Evolutionary conservation across 2,888 invertebrate genomes (phyloP).

Genomic region (Drosophila formosana): DNA sequence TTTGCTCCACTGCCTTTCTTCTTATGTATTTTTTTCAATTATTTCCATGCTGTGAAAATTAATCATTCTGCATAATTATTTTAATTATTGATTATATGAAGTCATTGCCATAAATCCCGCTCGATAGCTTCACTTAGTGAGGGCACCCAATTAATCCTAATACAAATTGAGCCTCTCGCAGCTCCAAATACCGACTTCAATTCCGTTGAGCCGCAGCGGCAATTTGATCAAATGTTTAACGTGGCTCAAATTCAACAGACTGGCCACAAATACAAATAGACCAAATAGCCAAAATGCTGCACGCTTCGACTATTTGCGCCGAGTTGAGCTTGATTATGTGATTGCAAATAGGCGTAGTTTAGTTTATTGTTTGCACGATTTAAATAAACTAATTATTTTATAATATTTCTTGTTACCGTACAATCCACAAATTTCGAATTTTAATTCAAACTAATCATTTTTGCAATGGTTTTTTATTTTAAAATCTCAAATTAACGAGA

Average conservation of each 20-base stretch:
- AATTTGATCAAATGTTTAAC: constrained; percentile 43
- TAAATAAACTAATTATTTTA: too few relatives aligned
- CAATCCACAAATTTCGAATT: too few relatives aligned
- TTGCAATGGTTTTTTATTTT: too few relatives aligned
- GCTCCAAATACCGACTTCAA: constrained; percentile 3
- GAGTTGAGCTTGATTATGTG: neutral
- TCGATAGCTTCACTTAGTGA: constrained; percentile 29
- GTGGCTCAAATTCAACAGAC: constrained; percentile 16
- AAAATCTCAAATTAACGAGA: too few relatives aligned
- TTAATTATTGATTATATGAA: constrained; percentile 59
- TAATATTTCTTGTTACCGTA: too few relatives aligned
- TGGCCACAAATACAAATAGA: constrained; percentile 30
- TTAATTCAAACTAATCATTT: too few relatives aligned
- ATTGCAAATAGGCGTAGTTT: neutral
- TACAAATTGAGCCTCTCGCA: neutral
- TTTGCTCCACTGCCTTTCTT: neutral
- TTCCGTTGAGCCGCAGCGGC: constrained; percentile 12
- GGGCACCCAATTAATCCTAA: neutral
- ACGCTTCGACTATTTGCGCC: neutral
- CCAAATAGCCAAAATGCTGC: neutral
- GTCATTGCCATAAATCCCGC: constrained; percentile 51
- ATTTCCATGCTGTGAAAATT: constrained; percentile 63
- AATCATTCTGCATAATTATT: constrained; percentile 62
- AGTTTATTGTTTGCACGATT: too few relatives aligned
- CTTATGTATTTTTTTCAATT: constrained; percentile 39